Evolutionary conservation across 2,888 invertebrate species (phyloP).

Genomic region (Zelleria hepariella): DNA sequence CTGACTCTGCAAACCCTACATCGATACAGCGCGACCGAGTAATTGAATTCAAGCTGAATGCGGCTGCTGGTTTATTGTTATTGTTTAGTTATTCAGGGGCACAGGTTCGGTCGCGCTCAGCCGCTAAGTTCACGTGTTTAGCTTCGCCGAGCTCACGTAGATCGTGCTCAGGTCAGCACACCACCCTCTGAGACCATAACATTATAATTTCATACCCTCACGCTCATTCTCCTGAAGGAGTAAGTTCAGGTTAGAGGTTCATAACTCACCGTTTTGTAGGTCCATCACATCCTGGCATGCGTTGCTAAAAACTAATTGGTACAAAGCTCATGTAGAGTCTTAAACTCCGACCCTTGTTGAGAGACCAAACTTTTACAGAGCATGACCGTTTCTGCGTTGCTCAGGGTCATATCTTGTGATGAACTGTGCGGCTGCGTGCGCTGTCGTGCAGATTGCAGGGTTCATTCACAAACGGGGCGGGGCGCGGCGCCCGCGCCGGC

Average conservation of each 20-base stretch:
- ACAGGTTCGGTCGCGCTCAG: background rate
- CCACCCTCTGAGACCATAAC: no score
- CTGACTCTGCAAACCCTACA: background rate
- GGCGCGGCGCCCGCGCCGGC: background rate
- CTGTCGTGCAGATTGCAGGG: background rate
- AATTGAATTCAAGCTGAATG: background rate
- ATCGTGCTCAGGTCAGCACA: no score
- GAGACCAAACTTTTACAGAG: no score
- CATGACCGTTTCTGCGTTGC: no score
- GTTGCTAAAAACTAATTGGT: no score
- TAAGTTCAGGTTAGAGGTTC: no score
- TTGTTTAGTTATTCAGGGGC: conserved; percentile 1
- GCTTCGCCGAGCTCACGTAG: background rate
- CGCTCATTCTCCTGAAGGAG: no score
- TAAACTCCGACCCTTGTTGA: no score
- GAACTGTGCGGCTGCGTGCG: background rate
- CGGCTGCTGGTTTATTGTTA: background rate
- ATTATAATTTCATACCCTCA: no score
- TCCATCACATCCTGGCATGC: no score
- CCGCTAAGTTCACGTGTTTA: background rate
- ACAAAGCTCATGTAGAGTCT: no score
- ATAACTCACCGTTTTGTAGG: no score
- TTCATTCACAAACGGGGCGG: background rate
- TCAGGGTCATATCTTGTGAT: background rate
- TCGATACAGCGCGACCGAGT: background rate